These are phyloP conservation scores for Ailurus styani DNA, from an alignment of 2,113 vertebrate genomes.

Conservation along the genomic window DNA sequence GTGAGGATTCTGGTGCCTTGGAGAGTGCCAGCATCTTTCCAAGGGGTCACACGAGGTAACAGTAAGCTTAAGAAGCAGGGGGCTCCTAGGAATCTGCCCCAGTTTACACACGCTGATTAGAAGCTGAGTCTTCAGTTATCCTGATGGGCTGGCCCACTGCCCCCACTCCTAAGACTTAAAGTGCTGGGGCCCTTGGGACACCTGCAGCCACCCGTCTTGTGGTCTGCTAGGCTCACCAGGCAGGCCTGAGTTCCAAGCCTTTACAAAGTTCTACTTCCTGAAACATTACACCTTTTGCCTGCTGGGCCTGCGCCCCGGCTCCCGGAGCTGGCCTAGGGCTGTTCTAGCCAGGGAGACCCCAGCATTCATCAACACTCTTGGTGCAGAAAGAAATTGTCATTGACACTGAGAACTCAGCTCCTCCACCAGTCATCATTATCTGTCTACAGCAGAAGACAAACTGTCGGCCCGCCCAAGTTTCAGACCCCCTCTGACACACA, in stretches of 20 bases:
- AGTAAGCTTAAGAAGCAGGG: background rate
- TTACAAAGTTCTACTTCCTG: background rate
- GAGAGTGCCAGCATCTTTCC: background rate
- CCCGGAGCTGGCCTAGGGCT: background rate
- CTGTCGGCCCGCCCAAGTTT: background rate
- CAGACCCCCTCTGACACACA: background rate
- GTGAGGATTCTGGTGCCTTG: background rate
- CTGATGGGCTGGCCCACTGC: background rate
- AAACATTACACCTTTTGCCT: background rate
- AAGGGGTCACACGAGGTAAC: background rate
- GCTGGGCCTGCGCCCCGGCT: background rate
- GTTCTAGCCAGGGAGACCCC: accelerated
- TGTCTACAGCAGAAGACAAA: background rate
- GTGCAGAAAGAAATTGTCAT: background rate
- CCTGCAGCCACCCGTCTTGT: background rate
- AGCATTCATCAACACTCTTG: background rate
- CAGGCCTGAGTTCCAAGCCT: background rate
- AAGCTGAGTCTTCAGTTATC: background rate
- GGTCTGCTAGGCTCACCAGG: background rate
- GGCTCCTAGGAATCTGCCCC: background rate
- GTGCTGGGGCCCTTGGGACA: background rate
- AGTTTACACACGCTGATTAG: background rate
- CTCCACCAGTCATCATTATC: background rate
- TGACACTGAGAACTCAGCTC: background rate
- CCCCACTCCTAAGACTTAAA: background rate